A percentile compares a stretch with the other conserved stretches of the same genome.
phyloP scores from a whole-genome alignment of 2,888 invertebrate genomes.

The Chrysolina americana region DNA sequence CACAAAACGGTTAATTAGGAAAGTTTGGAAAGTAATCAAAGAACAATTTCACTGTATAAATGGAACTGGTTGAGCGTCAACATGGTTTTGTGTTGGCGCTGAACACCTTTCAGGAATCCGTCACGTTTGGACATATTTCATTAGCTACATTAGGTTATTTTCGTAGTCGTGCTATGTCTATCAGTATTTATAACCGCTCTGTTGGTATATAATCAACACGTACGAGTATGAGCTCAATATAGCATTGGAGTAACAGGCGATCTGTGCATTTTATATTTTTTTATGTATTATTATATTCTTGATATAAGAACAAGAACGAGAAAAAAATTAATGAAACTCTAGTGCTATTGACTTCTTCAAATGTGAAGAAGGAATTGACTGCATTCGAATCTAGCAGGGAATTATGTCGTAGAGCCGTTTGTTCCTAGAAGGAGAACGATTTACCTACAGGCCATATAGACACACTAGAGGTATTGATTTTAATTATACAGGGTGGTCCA shows the following conservation, averaged over 20 bases:
- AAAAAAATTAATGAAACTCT: too few relatives aligned
- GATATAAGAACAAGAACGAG: too few relatives aligned
- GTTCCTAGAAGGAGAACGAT: too few relatives aligned
- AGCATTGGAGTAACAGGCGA: not conserved
- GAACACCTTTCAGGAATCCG: constrained; percentile 37
- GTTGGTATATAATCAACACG: constrained; percentile 35
- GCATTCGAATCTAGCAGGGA: too few relatives aligned
- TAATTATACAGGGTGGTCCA: too few relatives aligned
- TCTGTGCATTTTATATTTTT: not conserved
- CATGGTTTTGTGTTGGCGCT: constrained; percentile 30
- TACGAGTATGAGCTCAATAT: constrained; percentile 2
- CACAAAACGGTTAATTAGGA: constrained; percentile 52
- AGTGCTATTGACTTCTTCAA: too few relatives aligned
- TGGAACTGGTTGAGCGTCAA: constrained; percentile 48
- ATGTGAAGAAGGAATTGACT: too few relatives aligned
- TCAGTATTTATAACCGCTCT: constrained; percentile 47
- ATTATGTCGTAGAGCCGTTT: too few relatives aligned
- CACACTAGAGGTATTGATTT: too few relatives aligned
- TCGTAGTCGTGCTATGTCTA: constrained; percentile 48
- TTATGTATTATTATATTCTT: too few relatives aligned
- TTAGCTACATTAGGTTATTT: constrained; percentile 48
- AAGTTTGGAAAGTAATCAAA: constrained; percentile 56
- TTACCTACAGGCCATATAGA: too few relatives aligned
- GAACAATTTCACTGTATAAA: constrained; percentile 55
- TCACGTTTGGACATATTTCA: constrained; percentile 48